These are phyloP conservation scores for Arctocebus calabarensis DNA, from an alignment of 2,797 vertebrate species.

Conservation along the genomic window DNA sequence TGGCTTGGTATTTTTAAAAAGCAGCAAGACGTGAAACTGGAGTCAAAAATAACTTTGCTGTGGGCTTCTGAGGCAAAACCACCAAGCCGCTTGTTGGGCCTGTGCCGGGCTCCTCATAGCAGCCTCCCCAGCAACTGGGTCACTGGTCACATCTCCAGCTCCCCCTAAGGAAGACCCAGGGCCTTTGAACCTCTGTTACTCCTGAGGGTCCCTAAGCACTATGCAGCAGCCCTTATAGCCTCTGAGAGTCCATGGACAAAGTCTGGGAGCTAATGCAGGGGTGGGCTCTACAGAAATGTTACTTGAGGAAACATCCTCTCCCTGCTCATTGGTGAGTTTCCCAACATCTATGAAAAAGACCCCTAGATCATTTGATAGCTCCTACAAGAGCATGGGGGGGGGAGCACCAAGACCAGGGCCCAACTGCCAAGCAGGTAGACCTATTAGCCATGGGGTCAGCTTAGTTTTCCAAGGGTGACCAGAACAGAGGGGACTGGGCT, in stretches of 20 bases:
- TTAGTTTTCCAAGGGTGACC: not conserved
- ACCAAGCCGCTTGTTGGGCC: not conserved
- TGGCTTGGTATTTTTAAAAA: slow-evolving; percentile 74
- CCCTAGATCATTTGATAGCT: too few relatives aligned
- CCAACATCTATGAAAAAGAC: not conserved
- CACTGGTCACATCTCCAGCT: not conserved
- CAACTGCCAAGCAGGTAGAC: not conserved
- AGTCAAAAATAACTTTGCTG: slow-evolving; percentile 77
- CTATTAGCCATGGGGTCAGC: not conserved
- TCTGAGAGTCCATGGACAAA: not conserved
- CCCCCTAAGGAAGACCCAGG: not conserved
- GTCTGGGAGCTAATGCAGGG: not conserved
- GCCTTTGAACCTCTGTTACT: not conserved
- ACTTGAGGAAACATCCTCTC: not conserved
- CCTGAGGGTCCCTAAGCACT: not conserved
- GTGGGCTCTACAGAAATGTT: not conserved
- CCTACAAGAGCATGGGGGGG: not conserved
- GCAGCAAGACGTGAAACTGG: slow-evolving; percentile 70
- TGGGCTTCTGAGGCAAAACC: slow-evolving; percentile 65
- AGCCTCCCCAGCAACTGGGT: slow-evolving; percentile 17
- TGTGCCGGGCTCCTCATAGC: not conserved
- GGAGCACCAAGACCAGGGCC: not conserved
- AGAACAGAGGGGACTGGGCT: not conserved
- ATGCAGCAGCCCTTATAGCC: not conserved
- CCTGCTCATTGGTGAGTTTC: not conserved